Conservation (phyloP, 2,797 vertebrate species). For the Crax fasciolata region DNA sequence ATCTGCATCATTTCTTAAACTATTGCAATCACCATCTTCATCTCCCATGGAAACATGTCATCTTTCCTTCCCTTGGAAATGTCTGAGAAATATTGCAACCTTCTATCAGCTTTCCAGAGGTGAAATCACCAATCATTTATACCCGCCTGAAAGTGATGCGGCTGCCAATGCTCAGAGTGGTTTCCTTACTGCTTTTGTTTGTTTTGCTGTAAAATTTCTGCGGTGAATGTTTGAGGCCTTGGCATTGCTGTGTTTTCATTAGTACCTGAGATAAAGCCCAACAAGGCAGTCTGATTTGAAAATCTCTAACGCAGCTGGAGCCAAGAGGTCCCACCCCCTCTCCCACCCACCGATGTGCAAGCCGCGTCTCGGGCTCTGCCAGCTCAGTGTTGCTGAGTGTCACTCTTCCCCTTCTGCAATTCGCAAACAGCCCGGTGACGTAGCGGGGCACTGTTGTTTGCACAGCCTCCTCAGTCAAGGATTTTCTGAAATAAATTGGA, state of each 20-base stretch:
- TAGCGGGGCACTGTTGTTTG: background rate
- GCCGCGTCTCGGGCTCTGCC: background rate
- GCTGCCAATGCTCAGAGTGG: background rate
- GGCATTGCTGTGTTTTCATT: background rate
- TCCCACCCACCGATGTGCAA: background rate
- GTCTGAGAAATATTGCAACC: background rate
- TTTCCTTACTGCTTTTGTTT: background rate
- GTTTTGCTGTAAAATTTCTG: background rate
- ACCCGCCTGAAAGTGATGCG: background rate
- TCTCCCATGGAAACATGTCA: background rate
- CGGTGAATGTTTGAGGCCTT: background rate
- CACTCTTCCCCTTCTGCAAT: background rate
- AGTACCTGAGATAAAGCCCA: background rate
- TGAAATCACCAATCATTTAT: background rate
- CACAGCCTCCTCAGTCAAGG: constrained; percentile 24
- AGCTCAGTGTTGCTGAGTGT: constrained; percentile 10
- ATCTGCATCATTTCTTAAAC: background rate
- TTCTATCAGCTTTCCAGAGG: background rate
- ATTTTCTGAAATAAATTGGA: background rate
- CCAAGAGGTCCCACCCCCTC: constrained; percentile 28
- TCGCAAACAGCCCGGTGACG: constrained; percentile 33
- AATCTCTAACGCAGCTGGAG: background rate
- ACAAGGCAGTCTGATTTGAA: background rate
- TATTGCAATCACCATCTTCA: background rate
- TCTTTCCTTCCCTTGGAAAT: background rate